Base-by-base conservation (phyloP, 2,113 vertebrate genomes). In the Vanacampus margaritifer region DNA sequence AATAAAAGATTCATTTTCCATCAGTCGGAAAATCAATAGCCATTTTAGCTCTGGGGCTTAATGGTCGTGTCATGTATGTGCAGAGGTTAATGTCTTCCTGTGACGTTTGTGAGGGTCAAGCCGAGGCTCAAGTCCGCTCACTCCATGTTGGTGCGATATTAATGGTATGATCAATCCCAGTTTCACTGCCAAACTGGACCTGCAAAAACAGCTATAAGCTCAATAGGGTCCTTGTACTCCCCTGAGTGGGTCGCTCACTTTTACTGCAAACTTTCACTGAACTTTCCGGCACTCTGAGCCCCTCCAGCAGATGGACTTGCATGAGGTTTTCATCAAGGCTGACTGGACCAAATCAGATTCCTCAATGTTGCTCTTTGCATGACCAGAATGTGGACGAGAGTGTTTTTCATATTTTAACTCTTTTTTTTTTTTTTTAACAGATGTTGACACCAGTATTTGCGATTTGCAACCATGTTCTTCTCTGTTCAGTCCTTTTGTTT, bases 241-340 rank as follows among this genome's bases (percentile, higher is more conserved):
- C 69, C 71, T 6, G 57, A 76, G 68, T 72, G 41, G 74, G 80
- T 43, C 73, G 73, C 84, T 80, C 74, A 82, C 56, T 80, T 86
- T 86, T 81, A 80, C 87, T 84, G 81, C 78, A 77, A 69, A 85
- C 82, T 87, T 84, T 84, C 82, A 79, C 76, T 82, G 60, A 87
- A 86, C 79, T 79, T 76, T 80, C 78, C 65, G 64, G 76, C 73
- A 71, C 80, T 59, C 46, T 17, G 54, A 69, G 70, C 72, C 75
- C 72, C 16, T 36, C 66, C 13, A 64, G 68, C 80, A 86, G 80
- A 79, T 84, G 83, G 74, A 69, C 41, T 74, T 71, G 82, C 86
- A 84, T 89, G 81, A 89, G 75, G 84, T 77, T 85, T 79, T 84
- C 79, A 86, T 88, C 87, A 88, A 51, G 45, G 36, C 43, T 45